Conservation (phyloP, 2,888 invertebrate genomes). For the Epinotia demarniana region DNA sequence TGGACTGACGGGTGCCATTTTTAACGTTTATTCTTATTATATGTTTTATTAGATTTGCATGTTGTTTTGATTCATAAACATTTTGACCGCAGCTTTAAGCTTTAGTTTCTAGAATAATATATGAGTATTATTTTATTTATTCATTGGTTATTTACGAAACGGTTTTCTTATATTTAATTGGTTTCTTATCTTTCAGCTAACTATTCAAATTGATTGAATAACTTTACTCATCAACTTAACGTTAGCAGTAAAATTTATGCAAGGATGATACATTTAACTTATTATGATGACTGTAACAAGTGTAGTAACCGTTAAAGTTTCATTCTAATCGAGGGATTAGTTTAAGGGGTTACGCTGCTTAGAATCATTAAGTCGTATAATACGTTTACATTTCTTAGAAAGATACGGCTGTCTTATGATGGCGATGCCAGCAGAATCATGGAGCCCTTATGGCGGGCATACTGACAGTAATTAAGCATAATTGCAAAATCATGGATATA, state of each 20-base stretch:
- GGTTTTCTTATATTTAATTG: no score
- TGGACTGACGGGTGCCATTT: no score
- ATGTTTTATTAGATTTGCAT: no score
- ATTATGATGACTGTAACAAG: constrained; percentile 9
- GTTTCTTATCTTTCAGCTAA: background rate
- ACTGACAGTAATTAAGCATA: background rate
- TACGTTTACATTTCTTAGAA: no score
- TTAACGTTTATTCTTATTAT: no score
- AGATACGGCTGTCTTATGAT: background rate
- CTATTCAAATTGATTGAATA: background rate
- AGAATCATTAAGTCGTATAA: background rate
- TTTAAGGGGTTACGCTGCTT: background rate
- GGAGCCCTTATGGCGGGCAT: background rate
- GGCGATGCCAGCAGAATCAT: background rate
- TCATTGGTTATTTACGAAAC: no score
- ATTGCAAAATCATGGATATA: constrained; percentile 16
- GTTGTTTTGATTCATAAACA: no score
- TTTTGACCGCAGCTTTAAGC: no score
- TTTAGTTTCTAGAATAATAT: no score
- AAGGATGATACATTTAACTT: background rate
- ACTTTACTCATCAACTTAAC: background rate
- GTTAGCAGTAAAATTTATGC: background rate
- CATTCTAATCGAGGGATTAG: background rate
- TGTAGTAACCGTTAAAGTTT: constrained; percentile 8
- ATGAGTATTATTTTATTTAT: no score